Percentiles rank a stretch among this genome's conserved stretches.
phyloP scores from a whole-genome alignment of 2,113 vertebrate genomes.

The Vulpes lagopus region DNA sequence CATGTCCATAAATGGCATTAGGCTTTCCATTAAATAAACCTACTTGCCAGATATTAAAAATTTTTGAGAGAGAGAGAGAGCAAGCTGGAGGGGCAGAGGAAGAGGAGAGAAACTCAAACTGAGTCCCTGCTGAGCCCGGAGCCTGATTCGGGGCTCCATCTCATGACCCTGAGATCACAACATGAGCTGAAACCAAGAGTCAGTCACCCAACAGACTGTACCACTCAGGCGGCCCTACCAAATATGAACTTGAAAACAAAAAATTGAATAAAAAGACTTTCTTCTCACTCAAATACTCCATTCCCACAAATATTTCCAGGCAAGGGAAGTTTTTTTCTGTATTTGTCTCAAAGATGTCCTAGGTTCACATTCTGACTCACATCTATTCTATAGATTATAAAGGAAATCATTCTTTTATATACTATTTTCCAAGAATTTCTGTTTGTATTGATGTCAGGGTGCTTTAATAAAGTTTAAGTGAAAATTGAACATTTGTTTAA shows the following conservation, averaged over 20 bases:
- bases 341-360: background rate
- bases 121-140: background rate
- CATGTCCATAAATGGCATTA: background rate
- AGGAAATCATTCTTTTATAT: conserved; percentile 34
- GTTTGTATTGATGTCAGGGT: background rate
- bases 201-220: background rate
- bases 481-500: background rate
- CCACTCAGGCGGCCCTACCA: background rate
- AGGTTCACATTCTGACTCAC: conserved; percentile 19
- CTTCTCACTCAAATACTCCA: background rate
- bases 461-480: conserved; percentile 22
- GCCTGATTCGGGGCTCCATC: background rate
- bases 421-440: conserved; percentile 7
- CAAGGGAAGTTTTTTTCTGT: background rate
- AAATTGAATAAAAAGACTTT: background rate
- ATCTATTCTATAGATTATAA: background rate
- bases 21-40: background rate
- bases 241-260: conserved; percentile 37
- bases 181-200: background rate
- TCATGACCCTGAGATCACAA: background rate
- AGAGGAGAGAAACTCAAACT: background rate
- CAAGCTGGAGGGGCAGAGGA: background rate
- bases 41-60: background rate
- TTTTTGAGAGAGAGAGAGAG: background rate
- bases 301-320: background rate